phyloP scores from a whole-genome alignment of 2,888 invertebrate genomes.

The Drosophila maculinotata region DNA sequence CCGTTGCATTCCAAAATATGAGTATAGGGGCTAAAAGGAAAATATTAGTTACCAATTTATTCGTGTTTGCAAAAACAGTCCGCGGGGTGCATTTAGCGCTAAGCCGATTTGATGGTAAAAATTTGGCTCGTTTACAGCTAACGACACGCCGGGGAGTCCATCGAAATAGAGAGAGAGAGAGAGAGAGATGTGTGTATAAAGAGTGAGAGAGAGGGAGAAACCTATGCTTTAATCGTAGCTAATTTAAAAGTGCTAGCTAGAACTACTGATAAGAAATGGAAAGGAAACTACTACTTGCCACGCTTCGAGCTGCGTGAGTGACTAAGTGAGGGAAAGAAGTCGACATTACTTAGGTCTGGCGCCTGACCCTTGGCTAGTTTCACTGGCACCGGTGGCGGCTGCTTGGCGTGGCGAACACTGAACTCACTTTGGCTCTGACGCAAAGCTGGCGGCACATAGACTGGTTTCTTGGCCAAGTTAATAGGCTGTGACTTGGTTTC shows the following conservation, averaged over 20 bases:
- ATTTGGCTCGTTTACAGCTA: conserved; percentile 61
- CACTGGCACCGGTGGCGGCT: not conserved
- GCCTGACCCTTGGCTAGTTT: conserved; percentile 55
- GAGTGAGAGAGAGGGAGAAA: not conserved
- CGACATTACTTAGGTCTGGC: conserved; percentile 62
- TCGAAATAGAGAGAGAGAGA: not conserved
- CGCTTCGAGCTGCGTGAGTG: conserved; percentile 46
- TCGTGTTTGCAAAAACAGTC: conserved; percentile 32
- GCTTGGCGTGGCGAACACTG: conserved; percentile 33
- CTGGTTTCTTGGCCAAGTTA: conserved; percentile 4
- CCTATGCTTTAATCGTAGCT: conserved; percentile 32
- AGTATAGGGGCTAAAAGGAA: not conserved
- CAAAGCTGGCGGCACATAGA: conserved; percentile 68
- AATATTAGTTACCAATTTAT: conserved; percentile 18
- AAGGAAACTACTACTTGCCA: conserved; percentile 59
- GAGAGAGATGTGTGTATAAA: not conserved
- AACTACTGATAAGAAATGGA: conserved; percentile 23
- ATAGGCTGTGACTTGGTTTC: conserved; percentile 1
- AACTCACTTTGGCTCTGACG: conserved; percentile 56
- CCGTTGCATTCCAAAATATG: conserved; percentile 10
- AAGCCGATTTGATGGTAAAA: conserved; percentile 61
- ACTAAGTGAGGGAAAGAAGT: conserved; percentile 57
- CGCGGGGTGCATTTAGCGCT: conserved; percentile 55
- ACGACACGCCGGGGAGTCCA: conserved; percentile 55
- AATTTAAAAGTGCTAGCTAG: conserved; percentile 41